Conservation (phyloP, 1,140 invertebrate species). For the Hyphantria cunea region DNA sequence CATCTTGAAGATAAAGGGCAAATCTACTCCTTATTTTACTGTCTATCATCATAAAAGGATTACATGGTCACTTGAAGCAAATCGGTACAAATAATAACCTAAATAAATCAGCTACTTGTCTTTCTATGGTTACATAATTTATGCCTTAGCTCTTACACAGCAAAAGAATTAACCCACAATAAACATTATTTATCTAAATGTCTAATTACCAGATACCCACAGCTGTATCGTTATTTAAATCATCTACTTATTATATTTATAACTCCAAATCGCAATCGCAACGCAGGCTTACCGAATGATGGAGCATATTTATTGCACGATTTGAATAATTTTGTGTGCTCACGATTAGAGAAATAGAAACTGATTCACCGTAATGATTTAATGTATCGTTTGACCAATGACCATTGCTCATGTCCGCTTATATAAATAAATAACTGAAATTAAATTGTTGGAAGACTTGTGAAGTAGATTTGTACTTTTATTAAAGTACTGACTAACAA, state of each 20-base stretch:
- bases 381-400: too few species aligned
- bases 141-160: too few species aligned
- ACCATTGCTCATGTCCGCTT: too few species aligned
- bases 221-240: slow-evolving; percentile 14
- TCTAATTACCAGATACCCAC: slow-evolving; percentile 19
- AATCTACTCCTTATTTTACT: too few species aligned
- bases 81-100: background rate
- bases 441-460: too few species aligned
- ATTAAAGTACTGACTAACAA: too few species aligned
- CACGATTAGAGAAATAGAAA: slow-evolving; percentile 1
- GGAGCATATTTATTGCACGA: slow-evolving; percentile 13
- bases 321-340: slow-evolving; percentile 1
- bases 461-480: too few species aligned
- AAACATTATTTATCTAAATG: slow-evolving; percentile 2
- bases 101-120: background rate
- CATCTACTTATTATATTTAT: slow-evolving; percentile 8
- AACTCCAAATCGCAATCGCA: background rate
- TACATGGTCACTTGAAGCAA: too few species aligned
- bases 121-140: background rate
- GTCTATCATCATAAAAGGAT: background rate
- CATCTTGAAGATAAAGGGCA: too few species aligned
- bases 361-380: background rate
- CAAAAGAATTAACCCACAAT: slow-evolving; percentile 4
- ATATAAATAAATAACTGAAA: too few species aligned
- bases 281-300: background rate